Conservation (phyloP, 35 echinoderm and acorn worm species). For the Holothuria glaberrima region DNA sequence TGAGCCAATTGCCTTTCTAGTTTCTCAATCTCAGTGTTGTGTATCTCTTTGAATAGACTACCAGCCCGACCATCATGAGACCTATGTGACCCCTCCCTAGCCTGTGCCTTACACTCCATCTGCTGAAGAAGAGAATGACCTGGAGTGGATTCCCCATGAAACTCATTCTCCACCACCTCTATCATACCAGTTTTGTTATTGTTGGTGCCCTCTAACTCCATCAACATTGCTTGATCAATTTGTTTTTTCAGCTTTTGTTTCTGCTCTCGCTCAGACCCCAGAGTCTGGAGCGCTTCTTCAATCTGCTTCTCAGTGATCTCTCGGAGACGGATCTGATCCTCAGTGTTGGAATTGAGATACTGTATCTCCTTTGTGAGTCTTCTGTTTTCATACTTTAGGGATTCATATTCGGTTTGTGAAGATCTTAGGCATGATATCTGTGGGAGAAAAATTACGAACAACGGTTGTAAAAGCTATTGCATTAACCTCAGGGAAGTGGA, state of each 20-base stretch:
- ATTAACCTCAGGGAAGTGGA: too few species aligned
- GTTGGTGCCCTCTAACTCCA: conserved; percentile 93
- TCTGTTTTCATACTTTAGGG: conserved; percentile 92
- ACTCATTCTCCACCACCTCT: conserved; percentile 75
- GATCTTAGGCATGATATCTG: conserved; percentile 94
- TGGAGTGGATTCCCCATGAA: conserved; percentile 60
- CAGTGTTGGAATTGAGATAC: conserved; percentile 93
- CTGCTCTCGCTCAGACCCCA: conserved; percentile 94
- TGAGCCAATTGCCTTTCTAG: conserved; percentile 81
- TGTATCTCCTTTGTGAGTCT: conserved; percentile 82
- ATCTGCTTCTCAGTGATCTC: conserved; percentile 98
- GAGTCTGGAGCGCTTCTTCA: conserved; percentile 87
- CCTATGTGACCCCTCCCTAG: conserved; percentile 11
- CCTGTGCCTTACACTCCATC: conserved; percentile 82
- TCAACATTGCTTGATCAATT: conserved; percentile 89
- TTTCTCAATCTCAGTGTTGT: conserved; percentile 83
- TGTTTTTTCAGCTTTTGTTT: conserved; percentile 97
- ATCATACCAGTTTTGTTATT: conserved; percentile 77
- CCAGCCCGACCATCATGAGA: not conserved
- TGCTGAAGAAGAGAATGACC: conserved; percentile 87
- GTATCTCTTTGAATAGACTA: conserved; percentile 87
- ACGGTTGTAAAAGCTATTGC: too few species aligned
- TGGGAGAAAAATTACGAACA: conserved; percentile 14
- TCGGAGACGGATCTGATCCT: conserved; percentile 78
- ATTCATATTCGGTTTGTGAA: conserved; percentile 94